Evolutionary conservation across 2,888 invertebrate species (phyloP), one percentile per base, ranked within the genome.

Genomic region (Tetropium fuscum): DNA sequence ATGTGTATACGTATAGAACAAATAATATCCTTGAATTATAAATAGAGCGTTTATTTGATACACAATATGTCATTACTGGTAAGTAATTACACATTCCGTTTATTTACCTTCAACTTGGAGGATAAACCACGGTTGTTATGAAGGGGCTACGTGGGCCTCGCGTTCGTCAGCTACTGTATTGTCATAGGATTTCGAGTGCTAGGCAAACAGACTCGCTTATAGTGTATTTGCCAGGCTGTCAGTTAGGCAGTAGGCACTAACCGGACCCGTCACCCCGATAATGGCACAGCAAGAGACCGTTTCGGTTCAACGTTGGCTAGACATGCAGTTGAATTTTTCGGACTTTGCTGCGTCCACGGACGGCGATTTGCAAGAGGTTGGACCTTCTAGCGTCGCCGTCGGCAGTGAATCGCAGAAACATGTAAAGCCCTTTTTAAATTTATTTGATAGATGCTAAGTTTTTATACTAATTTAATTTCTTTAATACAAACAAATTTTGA

Each of bases 111-210:
- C 59, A 47, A 59, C 53, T 61, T 61, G 55, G 58, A 51, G 51
- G 38, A 51, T 51, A 51, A 51, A 53, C 57, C 53, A 45, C 60
- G 59, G 38, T 53, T 45, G 63, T 41, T 59, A 53, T 55, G 57
- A 57, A 64, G 62, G 74, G 68, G 66, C 64, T 61, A 63, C 63
- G 63, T 45, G 45, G 57, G 56, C 53, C 53, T 56, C 57, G 54
- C 66, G 61, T 51, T 62, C 69, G 66, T 67, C 66, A 76, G 80
- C 81, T 81, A 80, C 81, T 80, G 81, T 81, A 81, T 81, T 81
- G 81, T 81, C 80, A 77, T 80, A 78, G 80, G 79, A 79, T 79
- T 77, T 81, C 70, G 75, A 81, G 81, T 81, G 81, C 78, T 80
- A 68, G 73, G 80, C 78, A 79, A 81, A 81, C 80, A 81, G 73